These are phyloP conservation scores for Miniopterus natalensis DNA, from an alignment of 2,113 vertebrate genomes.

Conservation along the genomic window DNA sequence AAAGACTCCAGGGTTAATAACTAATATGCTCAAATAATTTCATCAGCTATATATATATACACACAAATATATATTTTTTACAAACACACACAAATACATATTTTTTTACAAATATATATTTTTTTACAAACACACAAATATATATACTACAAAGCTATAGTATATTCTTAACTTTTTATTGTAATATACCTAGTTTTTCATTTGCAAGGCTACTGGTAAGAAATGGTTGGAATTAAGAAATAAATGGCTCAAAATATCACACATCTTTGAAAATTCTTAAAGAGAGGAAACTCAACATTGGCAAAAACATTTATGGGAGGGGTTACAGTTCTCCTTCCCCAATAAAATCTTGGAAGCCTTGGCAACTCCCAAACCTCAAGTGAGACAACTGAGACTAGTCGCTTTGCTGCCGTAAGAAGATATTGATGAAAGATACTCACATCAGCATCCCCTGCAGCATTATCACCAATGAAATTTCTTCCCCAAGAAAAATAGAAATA, in stretches of 20 bases:
- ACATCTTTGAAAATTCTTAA: conserved; percentile 21
- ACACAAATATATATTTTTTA: not conserved
- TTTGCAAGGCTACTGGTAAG: not conserved
- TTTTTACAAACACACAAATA: not conserved
- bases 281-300: not conserved
- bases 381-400: not conserved
- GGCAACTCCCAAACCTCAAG: not conserved
- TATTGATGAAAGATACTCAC: not conserved
- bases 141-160: not conserved
- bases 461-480: conserved; percentile 37
- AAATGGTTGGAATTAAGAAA: conserved; percentile 50
- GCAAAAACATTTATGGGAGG: not conserved
- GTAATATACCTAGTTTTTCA: not conserved
- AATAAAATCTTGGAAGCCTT: not conserved
- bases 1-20: not conserved
- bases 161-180: not conserved
- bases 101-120: not conserved
- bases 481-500: conserved; percentile 61
- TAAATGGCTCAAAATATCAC: not conserved
- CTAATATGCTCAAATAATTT: not conserved
- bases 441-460: not conserved
- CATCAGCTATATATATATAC: not conserved
- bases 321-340: not conserved
- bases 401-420: not conserved
- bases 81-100: not conserved